Percentiles rank a stretch among this genome's conserved stretches.
phyloP scores from a whole-genome alignment of 37 sponge, comb jelly and placozoan species.

The Dysidea cf. avara region DNA sequence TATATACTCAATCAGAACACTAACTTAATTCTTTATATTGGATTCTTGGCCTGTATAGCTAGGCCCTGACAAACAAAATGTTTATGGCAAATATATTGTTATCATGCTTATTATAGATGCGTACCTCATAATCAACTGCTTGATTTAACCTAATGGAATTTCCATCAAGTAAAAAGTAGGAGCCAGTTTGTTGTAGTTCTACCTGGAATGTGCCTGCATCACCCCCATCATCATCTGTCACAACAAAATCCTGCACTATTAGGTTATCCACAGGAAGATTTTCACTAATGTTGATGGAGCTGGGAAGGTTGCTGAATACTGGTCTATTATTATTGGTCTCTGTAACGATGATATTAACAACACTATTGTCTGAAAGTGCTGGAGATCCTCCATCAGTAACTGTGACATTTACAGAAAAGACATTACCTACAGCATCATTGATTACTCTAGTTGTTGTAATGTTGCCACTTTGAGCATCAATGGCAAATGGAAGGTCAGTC shows the following conservation, averaged over 20 bases:
- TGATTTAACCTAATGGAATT: conserved; percentile 17
- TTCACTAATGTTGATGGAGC: conserved; percentile 46
- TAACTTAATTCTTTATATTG: no score
- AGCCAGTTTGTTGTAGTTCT: not conserved
- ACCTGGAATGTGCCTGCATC: conserved; percentile 35
- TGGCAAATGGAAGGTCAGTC: conserved; percentile 2
- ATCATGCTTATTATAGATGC: no score
- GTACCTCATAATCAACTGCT: conserved; percentile 44
- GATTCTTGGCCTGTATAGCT: no score
- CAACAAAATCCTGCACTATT: conserved; percentile 4
- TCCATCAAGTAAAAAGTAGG: conserved; percentile 20
- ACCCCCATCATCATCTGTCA: conserved; percentile 26
- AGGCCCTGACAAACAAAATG: no score
- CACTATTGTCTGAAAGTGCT: conserved; percentile 30
- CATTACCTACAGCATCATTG: not conserved
- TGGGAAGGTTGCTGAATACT: not conserved
- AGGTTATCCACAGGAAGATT: conserved; percentile 58
- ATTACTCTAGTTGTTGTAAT: conserved; percentile 10
- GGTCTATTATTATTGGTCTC: conserved; percentile 49
- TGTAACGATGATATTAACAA: conserved; percentile 53
- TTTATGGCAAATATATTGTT: no score
- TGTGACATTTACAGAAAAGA: conserved; percentile 30
- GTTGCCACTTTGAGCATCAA: conserved; percentile 8
- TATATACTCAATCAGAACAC: no score
- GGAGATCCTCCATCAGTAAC: conserved; percentile 46